Base-by-base conservation (phyloP, 1,140 invertebrate genomes). In the Ylistrum balloti region DNA sequence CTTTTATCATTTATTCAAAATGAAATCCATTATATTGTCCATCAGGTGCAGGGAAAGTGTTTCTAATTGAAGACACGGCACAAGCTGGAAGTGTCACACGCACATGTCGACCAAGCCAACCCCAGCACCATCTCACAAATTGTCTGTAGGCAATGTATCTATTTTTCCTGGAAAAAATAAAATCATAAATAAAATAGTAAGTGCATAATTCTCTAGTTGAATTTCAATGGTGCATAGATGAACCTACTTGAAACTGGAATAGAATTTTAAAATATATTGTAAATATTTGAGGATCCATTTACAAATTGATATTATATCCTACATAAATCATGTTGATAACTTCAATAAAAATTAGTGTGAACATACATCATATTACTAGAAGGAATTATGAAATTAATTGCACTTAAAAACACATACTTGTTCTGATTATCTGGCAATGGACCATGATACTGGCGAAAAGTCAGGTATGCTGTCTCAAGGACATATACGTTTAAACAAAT, bases 391-490 rank as follows among this genome's bases (percentile, higher is more conserved):
- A n/a, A n/a, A n/a, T n/a, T n/a, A n/a, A n/a, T n/a, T n/a, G n/a
- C n/a, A n/a, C n/a, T n/a, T n/a, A n/a, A n/a, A n/a, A n/a, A 89
- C 11, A 86, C 45, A 89, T 86, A 34, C 89, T 86, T 33, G 33
- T 85, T 34, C n/a, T n/a, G 33, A 33, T 34, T 20, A 34, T n/a
- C 3, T 86, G 28, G 35, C 33, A 45, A 33, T 86, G 35, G 86
- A 85, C 91, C 91, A 88, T 92, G 90, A 41, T 92, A 88, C 33
- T 92, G 88, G 20, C 90, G 33, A 34, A 91, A 92, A 22, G 88
- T 87, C 15, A 90, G 22, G 86, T 91, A 91, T 45, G 92, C 91
- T 33, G 88, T 88, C 35, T 93, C 89, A 32, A 93, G 38, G n/a
- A 93, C 90, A 35, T 87, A 92, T 9, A 22, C 15, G 38, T 92